Evolutionary conservation across 2,888 invertebrate species (phyloP), one percentile per base, ranked within the genome.

Genomic region (Drepanosiphum platanoidis): DNA sequence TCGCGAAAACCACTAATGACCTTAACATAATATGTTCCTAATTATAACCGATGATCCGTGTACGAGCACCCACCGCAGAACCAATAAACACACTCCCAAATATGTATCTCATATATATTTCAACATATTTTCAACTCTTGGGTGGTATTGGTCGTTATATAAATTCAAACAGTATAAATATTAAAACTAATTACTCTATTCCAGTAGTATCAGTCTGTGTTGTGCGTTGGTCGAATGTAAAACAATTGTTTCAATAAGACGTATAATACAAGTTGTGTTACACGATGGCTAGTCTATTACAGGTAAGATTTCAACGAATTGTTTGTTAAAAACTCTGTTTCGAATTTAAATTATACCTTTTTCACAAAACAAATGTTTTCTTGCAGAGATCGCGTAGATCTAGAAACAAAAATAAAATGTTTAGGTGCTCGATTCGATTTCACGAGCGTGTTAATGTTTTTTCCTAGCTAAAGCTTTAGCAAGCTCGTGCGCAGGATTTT

Each of bases 41-140:
- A 75, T 58, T 36, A 58, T 36, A 27, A 64, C 64, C 27, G 61
- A 78, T 30, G 77, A 64, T 64, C 77, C 77, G 46, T 46, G 22
- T 68, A 79, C 46, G n/a, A n/a, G 46, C 79, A 79, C 79, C 79
- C 68, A 79, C 79, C 79, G 79, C 68, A 68, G 46, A 66, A 68
- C 68, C 34, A 34, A 75, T 39, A 78, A 39, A 61, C 61, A 11
- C 22, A 1, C 36, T 77, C 34, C 39, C 22, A 30, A 78, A 78
- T 9, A 4, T 30, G 39, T 39, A 30, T 75, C 3, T n/a, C 5
- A 52, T 75, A 34, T 32, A 18, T 77, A 61, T 77, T 78, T 64
- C 77, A 9, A 64, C 39, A 78, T 27, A 18, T 39, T 39, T 78
- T 30, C n/a, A 27, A 64, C 27, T 78, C 39, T 64, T 78, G 77